Percentiles rank a stretch among this genome's conserved stretches.
Evolutionary conservation across 1,140 invertebrate species (phyloP).

Genomic region (Rhagoletis pomonella): DNA sequence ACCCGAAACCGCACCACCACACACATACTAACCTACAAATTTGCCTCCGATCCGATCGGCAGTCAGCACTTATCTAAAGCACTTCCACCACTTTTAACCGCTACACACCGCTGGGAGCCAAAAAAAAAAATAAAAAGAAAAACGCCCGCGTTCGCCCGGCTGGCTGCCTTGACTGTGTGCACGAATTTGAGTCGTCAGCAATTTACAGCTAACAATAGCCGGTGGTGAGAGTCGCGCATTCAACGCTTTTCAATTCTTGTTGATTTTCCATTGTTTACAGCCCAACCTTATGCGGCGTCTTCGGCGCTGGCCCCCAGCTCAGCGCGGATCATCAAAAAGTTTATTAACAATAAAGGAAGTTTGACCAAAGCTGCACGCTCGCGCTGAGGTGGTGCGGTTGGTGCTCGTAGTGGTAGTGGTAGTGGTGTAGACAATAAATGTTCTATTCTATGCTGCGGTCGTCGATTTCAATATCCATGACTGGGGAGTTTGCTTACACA

Average conservation of each 20-base stretch:
- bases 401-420: neutral
- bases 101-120: neutral
- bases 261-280: constrained; percentile 9
- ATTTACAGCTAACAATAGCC: constrained; percentile 28
- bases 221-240: constrained; percentile 15
- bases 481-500: neutral
- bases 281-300: neutral
- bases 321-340: neutral
- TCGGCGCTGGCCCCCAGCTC: neutral
- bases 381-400: neutral
- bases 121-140: neutral
- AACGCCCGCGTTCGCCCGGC: neutral
- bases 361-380: neutral
- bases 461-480: constrained; percentile 23
- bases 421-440: neutral
- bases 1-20: neutral
- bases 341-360: constrained; percentile 33
- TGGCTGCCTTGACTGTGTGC: neutral
- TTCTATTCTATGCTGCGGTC: constrained; percentile 5
- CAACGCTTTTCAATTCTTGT: constrained; percentile 7
- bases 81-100: neutral
- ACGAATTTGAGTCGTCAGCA: constrained; percentile 34
- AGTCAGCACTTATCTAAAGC: neutral
- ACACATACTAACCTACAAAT: neutral
- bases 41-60: constrained; percentile 10